Evolutionary conservation across 1,140 invertebrate species (phyloP).

Genomic region (Holcopasites calliopsidis): DNA sequence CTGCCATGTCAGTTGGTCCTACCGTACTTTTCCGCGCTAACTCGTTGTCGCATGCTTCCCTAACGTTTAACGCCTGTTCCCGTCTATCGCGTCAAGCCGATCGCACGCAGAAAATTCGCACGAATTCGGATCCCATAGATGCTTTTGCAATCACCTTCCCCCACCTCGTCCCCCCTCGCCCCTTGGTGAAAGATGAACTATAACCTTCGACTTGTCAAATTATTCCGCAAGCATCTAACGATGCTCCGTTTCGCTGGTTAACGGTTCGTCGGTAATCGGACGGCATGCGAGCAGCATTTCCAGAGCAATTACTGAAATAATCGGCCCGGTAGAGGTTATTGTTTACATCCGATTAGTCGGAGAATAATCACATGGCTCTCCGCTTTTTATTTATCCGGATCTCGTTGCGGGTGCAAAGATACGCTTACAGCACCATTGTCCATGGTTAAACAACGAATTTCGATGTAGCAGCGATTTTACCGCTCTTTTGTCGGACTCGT

Average conservation of each 20-base stretch:
- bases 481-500: not conserved
- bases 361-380: conserved; percentile 20
- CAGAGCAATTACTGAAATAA: not conserved
- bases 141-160: no score
- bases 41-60: no score
- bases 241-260: not conserved
- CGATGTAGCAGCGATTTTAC: not conserved
- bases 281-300: not conserved
- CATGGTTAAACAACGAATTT: not conserved
- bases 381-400: not conserved
- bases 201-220: conserved; percentile 35
- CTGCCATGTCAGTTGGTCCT: conserved; percentile 73
- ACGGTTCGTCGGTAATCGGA: not conserved
- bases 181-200: not conserved
- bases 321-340: conserved; percentile 21
- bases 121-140: no score
- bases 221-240: not conserved
- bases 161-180: not conserved
- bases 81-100: not conserved
- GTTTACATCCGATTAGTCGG: conserved; percentile 26
- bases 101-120: not conserved
- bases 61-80: not conserved
- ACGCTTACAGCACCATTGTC: no score
- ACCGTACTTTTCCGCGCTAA: conserved; percentile 5
- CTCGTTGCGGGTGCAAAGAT: not conserved